Base-by-base conservation (phyloP, 2,888 invertebrate genomes). In the Stratiomys singularior region DNA sequence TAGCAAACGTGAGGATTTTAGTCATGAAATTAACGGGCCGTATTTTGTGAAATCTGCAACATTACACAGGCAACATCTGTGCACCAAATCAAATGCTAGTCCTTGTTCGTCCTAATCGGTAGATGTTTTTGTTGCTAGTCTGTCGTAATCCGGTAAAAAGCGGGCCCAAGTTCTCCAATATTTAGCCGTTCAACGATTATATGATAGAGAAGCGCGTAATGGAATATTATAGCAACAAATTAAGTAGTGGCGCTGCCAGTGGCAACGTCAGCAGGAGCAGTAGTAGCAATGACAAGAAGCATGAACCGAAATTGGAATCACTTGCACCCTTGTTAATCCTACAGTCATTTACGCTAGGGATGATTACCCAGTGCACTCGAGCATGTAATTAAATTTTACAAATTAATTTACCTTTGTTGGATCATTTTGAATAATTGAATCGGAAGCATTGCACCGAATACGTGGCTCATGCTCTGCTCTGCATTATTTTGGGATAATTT, bases 401-500 rank as follows among this genome's bases (percentile, higher is more conserved):
- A 79, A 79, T 79, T 79, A 77, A 79, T 79, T 79, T 77, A 77
- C 79, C 77, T 77, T 77, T 77, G 74, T 67, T 64, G 79, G 77
- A 64, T 79, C 74, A 76, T 77, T 76, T 74, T 77, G 79, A 77
- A 77, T 79, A 77, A 79, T 77, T 79, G 69, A 79, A 79, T 79
- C 74, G 66, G 25, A 18, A 47, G 64, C 37, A n/a, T 11, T 23
- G 15, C 27, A 25, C 52, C 60, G 60, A 13, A 60, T 23, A 21
- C 23, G 21, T 13, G 15, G 3, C 15, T 52, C 52, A 2, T 9
- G 15, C 52, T 15, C 52, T 37, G 3, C 52, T 13, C 18, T 52
- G 52, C 3, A 52, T 52, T 9, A 52, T 52, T 52, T 52, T n/a
- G 52, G 15, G 52, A 9, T 37, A 37, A 37, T 37, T 37, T 9